Percentiles rank a stretch among this genome's conserved stretches.
Evolutionary conservation across 2,888 invertebrate species (phyloP).

Genomic region (Amphipoea oculea): DNA sequence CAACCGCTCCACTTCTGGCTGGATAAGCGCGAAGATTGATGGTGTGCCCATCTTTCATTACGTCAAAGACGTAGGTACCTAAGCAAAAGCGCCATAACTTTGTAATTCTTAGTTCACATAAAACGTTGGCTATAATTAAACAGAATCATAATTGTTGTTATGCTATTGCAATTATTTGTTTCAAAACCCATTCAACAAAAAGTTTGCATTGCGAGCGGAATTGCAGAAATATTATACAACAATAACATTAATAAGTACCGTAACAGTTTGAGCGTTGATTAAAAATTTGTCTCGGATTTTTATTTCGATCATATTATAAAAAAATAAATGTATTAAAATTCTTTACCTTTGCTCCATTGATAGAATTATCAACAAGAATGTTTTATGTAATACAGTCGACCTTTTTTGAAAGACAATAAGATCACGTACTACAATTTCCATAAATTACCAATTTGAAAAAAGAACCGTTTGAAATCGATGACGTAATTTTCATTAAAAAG

Average conservation of each 20-base stretch:
- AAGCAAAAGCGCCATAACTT: constrained; percentile 50
- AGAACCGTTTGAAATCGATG: constrained; percentile 5
- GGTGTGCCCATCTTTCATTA: constrained; percentile 63
- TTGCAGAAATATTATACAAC: constrained; percentile 45
- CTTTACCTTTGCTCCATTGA: constrained; percentile 7
- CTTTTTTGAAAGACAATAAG: not conserved
- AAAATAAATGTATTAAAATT: constrained; percentile 13
- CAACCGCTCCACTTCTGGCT: constrained; percentile 67
- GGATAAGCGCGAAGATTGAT: constrained; percentile 64
- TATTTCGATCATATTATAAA: constrained; percentile 1
- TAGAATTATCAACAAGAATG: not conserved
- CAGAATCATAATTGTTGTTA: constrained; percentile 41
- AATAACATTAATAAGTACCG: constrained; percentile 39
- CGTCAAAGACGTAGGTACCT: constrained; percentile 48
- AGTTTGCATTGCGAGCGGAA: constrained; percentile 20
- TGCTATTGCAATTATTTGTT: constrained; percentile 35
- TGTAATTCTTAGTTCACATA: constrained; percentile 44
- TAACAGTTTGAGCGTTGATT: constrained; percentile 31
- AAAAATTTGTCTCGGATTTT: constrained; percentile 47
- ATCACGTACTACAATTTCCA: constrained; percentile 12
- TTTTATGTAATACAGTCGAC: not conserved
- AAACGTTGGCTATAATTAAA: constrained; percentile 50
- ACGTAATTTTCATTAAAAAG: constrained; percentile 15
- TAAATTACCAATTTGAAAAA: constrained; percentile 11
- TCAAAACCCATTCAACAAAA: constrained; percentile 27